Percentiles rank a stretch among this genome's conserved stretches.
Conservation (phyloP, 2,113 vertebrate species). For the Tachuris rubrigastra region DNA sequence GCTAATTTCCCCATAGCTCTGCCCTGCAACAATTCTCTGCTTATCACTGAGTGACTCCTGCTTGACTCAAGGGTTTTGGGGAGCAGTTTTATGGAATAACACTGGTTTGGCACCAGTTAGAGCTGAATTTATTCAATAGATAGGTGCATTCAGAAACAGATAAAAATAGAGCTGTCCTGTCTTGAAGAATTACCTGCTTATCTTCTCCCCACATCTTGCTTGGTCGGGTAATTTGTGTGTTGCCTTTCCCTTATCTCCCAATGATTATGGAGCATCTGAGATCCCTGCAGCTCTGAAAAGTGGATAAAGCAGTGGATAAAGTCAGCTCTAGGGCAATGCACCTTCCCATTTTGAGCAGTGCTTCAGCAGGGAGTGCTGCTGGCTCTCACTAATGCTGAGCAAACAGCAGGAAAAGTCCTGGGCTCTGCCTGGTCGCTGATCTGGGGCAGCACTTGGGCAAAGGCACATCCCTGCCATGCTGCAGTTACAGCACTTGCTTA, state of each 20-base stretch:
- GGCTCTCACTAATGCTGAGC: neutral
- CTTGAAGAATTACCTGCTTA: neutral
- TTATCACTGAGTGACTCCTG: neutral
- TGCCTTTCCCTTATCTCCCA: neutral
- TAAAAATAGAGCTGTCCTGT: neutral
- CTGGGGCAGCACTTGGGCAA: neutral
- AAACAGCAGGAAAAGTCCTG: neutral
- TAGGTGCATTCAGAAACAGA: neutral
- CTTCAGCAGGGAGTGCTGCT: neutral
- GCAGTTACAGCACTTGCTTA: neutral
- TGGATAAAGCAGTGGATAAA: neutral
- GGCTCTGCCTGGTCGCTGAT: neutral
- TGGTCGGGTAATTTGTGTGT: neutral
- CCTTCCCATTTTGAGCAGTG: neutral
- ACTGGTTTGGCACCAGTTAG: neutral
- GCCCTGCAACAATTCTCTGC: neutral
- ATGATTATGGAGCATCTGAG: neutral
- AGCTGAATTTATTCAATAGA: neutral
- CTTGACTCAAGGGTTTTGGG: neutral
- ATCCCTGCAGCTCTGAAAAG: neutral
- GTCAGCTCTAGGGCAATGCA: neutral
- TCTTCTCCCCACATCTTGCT: neutral
- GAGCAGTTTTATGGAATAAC: neutral
- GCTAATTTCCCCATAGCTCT: neutral
- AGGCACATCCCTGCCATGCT: neutral